Conservation (phyloP, 1,140 invertebrate species). For the Drosophila kepulauana region DNA sequence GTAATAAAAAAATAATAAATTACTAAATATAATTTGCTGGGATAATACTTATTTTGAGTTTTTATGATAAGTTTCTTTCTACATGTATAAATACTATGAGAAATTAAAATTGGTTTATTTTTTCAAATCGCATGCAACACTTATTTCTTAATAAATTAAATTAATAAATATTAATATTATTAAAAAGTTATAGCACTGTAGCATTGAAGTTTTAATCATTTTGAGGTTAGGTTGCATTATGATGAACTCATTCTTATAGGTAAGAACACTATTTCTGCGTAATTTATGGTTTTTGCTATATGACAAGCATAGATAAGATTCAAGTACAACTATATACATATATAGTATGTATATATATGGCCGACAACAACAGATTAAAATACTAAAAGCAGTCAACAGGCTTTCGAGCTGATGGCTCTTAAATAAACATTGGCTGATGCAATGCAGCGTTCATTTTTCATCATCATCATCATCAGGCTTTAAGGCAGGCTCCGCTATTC, state of each 20-base stretch:
- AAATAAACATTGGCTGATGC: conserved; percentile 76
- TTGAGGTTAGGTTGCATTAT: not conserved
- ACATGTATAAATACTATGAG: no score
- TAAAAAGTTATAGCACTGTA: no score
- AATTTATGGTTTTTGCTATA: not conserved
- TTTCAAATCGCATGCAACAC: no score
- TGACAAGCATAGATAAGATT: conserved; percentile 38
- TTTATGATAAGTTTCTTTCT: no score
- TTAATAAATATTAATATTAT: no score
- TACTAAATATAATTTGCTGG: no score
- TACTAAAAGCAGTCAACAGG: conserved; percentile 57
- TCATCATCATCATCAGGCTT: conserved; percentile 33
- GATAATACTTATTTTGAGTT: no score
- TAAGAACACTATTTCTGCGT: not conserved
- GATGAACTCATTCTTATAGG: not conserved
- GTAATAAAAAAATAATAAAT: no score
- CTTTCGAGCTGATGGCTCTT: conserved; percentile 61
- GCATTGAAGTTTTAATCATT: not conserved
- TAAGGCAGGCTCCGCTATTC: conserved; percentile 12
- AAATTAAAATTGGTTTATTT: no score
- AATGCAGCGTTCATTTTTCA: conserved; percentile 73
- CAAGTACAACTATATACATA: conserved; percentile 37
- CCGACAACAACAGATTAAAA: conserved; percentile 52
- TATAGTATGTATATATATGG: conserved; percentile 11
- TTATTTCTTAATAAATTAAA: no score